Percentiles rank a stretch among this genome's conserved stretches.
Conservation (phyloP, 2,888 invertebrate genomes). For the Uropetala carovei region DNA sequence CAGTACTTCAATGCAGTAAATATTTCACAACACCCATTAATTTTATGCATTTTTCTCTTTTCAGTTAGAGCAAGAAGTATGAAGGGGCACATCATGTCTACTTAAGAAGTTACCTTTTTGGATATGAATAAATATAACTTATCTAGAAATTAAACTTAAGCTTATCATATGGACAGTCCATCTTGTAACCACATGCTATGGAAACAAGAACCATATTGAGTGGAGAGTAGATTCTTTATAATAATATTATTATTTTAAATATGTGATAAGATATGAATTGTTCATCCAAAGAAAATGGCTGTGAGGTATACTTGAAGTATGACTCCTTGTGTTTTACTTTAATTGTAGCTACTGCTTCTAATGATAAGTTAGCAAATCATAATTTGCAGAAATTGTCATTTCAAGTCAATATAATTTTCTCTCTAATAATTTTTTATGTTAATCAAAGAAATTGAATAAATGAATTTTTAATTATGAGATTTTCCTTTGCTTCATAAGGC, state of each 20-base stretch:
- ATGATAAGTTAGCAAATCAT: neutral
- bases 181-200: conserved; percentile 25
- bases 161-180: conserved; percentile 40
- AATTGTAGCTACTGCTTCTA: neutral
- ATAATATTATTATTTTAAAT: neutral
- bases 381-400: neutral
- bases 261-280: conserved; percentile 45
- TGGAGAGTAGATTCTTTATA: conserved; percentile 13
- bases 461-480: neutral
- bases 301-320: conserved; percentile 51
- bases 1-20: too few species aligned
- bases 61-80: conserved; percentile 55
- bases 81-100: conserved; percentile 21
- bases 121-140: conserved; percentile 23
- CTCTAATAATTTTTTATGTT: neutral
- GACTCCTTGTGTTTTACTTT: conserved; percentile 38
- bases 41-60: neutral
- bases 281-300: conserved; percentile 61
- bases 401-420: neutral
- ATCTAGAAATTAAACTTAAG: conserved; percentile 40
- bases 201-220: conserved; percentile 15
- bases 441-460: neutral
- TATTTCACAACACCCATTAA: neutral
- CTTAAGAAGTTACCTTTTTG: conserved; percentile 27
- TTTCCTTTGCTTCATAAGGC: neutral